Base-by-base conservation (phyloP, 2,888 invertebrate genomes). In the Monoplex corrugatus region DNA sequence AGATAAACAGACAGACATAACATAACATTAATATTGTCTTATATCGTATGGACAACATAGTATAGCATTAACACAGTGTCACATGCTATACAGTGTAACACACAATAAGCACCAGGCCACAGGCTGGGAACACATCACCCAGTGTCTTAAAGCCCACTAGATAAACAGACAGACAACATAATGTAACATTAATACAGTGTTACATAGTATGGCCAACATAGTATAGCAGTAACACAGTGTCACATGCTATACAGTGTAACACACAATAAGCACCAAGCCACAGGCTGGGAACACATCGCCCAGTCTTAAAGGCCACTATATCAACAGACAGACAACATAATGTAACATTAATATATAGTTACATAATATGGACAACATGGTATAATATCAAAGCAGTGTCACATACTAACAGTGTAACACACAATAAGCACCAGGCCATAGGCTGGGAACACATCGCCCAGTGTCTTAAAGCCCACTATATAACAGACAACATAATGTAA, bases 21-120 rank as follows among this genome's bases (percentile, higher is more conserved):
- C n/a, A n/a, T n/a, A n/a, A n/a, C n/a, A n/a, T n/a, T n/a, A n/a
- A n/a, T n/a, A n/a, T n/a, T n/a, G n/a, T n/a, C n/a, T n/a, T n/a
- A n/a, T n/a, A n/a, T n/a, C n/a, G n/a, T n/a, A n/a, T n/a, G n/a
- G n/a, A n/a, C n/a, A n/a, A n/a, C n/a, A n/a, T n/a, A n/a, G n/a
- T n/a, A n/a, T n/a, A n/a, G n/a, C n/a, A n/a, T n/a, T n/a, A n/a
- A n/a, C n/a, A n/a, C n/a, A n/a, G n/a, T n/a, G n/a, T n/a, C n/a
- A n/a, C n/a, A n/a, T n/a, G n/a, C n/a, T n/a, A n/a, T n/a, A n/a
- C n/a, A n/a, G n/a, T n/a, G n/a, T n/a, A n/a, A n/a, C n/a, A n/a
- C n/a, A n/a, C n/a, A n/a, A n/a, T n/a, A n/a, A 96, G 89, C 3
- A 96, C 92, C 16, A 96, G 84, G 0, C 89, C 94, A 93, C 94